A percentile compares a stretch with the other conserved stretches of the same genome.
These are phyloP conservation scores for Sphinx pinastri DNA, from an alignment of 2,888 invertebrate genomes.

Conservation along the genomic window DNA sequence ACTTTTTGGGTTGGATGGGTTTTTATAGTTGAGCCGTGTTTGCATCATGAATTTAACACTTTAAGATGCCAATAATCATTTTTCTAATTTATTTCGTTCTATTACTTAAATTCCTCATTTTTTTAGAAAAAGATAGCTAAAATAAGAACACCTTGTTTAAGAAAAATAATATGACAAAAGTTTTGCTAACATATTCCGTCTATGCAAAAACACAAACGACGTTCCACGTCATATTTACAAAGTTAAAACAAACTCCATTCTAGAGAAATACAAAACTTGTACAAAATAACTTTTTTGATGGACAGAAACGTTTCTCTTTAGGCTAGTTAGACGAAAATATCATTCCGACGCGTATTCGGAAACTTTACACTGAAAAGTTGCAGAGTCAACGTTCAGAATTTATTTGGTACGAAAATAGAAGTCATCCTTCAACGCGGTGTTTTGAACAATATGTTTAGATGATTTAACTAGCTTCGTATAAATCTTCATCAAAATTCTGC, in stretches of 20 bases:
- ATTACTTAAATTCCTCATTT: too few relatives aligned
- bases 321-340: constrained; percentile 70
- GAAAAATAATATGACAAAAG: not conserved
- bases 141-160: too few relatives aligned
- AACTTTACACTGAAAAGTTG: constrained; percentile 77
- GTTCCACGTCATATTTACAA: constrained; percentile 12
- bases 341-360: constrained; percentile 58
- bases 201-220: constrained; percentile 9
- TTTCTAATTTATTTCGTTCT: too few relatives aligned
- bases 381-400: constrained; percentile 59
- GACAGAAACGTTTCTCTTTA: constrained; percentile 70
- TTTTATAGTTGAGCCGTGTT: too few relatives aligned
- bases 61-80: too few relatives aligned
- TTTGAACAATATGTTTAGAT: constrained; percentile 59
- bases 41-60: too few relatives aligned
- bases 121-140: too few relatives aligned
- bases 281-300: constrained; percentile 69
- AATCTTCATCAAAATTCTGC: constrained; percentile 69
- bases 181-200: not conserved
- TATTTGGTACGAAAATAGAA: constrained; percentile 67
- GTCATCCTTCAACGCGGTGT: constrained; percentile 39
- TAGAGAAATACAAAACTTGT: constrained; percentile 35
- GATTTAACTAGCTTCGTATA: constrained; percentile 67
- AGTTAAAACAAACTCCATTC: constrained; percentile 26
- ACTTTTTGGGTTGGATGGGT: too few relatives aligned